Conservation (phyloP, 2,888 invertebrate genomes). For the Deroplatys truncata region DNA sequence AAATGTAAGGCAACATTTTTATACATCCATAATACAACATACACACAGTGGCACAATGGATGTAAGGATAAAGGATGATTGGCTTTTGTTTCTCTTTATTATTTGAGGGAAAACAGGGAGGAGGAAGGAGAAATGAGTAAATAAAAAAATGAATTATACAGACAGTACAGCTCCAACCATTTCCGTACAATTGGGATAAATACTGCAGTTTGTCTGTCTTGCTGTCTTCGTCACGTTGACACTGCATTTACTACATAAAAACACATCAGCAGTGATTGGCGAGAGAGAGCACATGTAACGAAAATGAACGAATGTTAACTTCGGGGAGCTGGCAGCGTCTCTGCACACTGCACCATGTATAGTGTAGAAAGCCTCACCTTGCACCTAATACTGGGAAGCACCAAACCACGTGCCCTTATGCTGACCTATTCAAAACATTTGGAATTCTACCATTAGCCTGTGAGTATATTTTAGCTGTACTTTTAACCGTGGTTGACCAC, state of each 20-base stretch:
- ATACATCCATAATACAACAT: background rate
- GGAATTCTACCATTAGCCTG: too few species aligned
- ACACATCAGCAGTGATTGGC: background rate
- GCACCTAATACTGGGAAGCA: background rate
- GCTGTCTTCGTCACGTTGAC: background rate
- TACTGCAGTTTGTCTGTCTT: background rate
- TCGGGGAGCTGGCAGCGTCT: background rate
- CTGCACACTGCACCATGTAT: background rate
- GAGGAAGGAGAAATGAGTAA: slow-evolving; percentile 2
- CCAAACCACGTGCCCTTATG: background rate
- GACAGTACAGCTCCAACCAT: slow-evolving; percentile 1
- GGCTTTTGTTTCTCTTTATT: background rate
- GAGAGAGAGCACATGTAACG: background rate
- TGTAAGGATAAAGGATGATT: background rate
- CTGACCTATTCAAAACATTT: too few species aligned
- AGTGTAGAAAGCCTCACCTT: background rate
- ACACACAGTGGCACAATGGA: slow-evolving; percentile 7
- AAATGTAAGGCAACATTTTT: slow-evolving; percentile 22
- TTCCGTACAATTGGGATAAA: background rate
- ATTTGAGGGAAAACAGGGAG: background rate
- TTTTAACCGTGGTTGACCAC: too few species aligned
- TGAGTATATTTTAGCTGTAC: too few species aligned
- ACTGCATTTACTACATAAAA: background rate
- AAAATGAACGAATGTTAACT: background rate
- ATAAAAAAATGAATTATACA: background rate